Evolutionary conservation across 1,140 invertebrate species (phyloP), one percentile per base, ranked within the genome.

Genomic region (Aphaenogaster rudis): DNA sequence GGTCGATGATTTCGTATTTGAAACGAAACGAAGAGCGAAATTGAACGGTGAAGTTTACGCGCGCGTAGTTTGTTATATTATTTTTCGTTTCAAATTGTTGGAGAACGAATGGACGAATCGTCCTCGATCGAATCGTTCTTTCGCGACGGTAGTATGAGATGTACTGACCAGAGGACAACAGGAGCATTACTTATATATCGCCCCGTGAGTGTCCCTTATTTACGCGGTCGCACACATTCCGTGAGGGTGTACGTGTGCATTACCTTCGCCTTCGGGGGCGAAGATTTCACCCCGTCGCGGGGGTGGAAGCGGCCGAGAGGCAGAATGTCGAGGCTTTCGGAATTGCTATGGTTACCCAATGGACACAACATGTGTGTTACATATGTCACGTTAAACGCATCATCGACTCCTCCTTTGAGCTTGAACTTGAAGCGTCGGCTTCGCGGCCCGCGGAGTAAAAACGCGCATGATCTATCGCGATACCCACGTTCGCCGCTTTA

Each of bases 321-420:
- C 28, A 54, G 48, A 74, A 90, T 87, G 87, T 90, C 81, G 76
- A 78, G 90, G 84, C 81, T 92, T 93, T 93, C 86, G 79, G 74
- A 81, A 94, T 94, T 77, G 48, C 93, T 91, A 94, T 94, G 93
- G 93, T 92, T 92, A 94, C 94, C 39, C 28, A 52, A 71, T 61
- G 76, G 74, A 88, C 92, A 94, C 84, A 93, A 93, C 88, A 92
- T 50, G n/a, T 90, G 86, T 90, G 71, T 80, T 64, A 88, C 79
- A 67, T 88, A 72, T 88, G 48, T 21, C 77, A 50, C 8, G 52
- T 71, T 76, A 61, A 52, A 82, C 52, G 13, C 54, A 42, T 54
- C 57, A 52, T 45, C 7, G 42, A 52, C 45, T 33, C 36, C 17
- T 45, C 15, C 11, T 54, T 50, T 57, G 8, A 61, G 54, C 54